Evolutionary conservation across 1,140 invertebrate genomes (phyloP).

Genomic region (Drosophila melanogaster): Release_6_plus_ISO1_MT NT_033777.3:8100501-8101000

Average conservation of each 20-base stretch:
- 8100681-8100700: constrained; percentile 85
- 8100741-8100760: constrained; percentile 88
- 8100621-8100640: constrained; percentile 95
- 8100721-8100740: constrained; percentile 91
- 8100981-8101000: constrained; percentile 57
- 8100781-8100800: constrained; percentile 78
- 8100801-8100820: constrained; percentile 86
- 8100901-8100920: constrained; percentile 53
- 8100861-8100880: constrained; percentile 53
- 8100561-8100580: constrained; percentile 90
- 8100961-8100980: constrained; percentile 49
- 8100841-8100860: constrained; percentile 68
- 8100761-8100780: constrained; percentile 85
- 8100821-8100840: constrained; percentile 85
- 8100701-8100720: constrained; percentile 91
- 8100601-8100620: constrained; percentile 93
- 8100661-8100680: constrained; percentile 86
- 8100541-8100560: constrained; percentile 85
- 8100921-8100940: constrained; percentile 49
- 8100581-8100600: constrained; percentile 94
- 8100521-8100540: constrained; percentile 86
- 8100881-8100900: constrained; percentile 42
- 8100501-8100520: background rate
- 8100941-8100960: constrained; percentile 35
- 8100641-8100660: constrained; percentile 86